Base-by-base conservation (phyloP, 2,797 vertebrate species). In the Cynodonichthys magdalenae region DNA sequence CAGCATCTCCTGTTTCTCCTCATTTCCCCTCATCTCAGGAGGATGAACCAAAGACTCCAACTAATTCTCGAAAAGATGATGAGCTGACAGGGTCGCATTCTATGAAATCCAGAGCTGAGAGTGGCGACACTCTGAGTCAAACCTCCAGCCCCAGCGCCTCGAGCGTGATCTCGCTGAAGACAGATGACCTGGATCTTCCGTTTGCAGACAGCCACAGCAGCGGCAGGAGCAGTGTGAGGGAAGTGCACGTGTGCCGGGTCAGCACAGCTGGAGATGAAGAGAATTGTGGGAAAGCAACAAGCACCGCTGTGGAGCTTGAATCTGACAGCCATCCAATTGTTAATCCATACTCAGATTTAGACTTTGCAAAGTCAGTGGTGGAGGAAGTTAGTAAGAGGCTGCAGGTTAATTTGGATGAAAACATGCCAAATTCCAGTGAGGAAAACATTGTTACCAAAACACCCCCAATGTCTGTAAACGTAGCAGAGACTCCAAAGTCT, bases 191-290 rank as follows among this genome's bases (percentile, higher is more conserved):
- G 0, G 81, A 88, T 4, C 4, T 93, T 28, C 92, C 91, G 0
- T 94, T 94, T 1, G 91, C 88, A 0, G 90, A 94, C 51, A 93
- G 90, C 0, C 74, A 76, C 79, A 91, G 92, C 78, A 90, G 89
- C 1, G 74, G 87, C 46, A 69, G 42, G 8, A 74, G 84, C 60
- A 94, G 93, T 0, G 88, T 94, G 50, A 86, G 83, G 70, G 91
- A 92, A 68, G 70, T 87, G 60, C 57, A 48, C 3, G 49, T 84
- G 18, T 69, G 72, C 67, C 75, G 59, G 29, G 17, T 84, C 12
- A 85, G 78, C 56, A 52, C 18, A 2, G 46, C 61, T 36, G 19
- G 24, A 12, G 15, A 6, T 15, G 74, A 77, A 39, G 58, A 27
- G 52, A 76, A 75, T 80, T 84, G 80, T 56, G 82, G 70, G 49